These are phyloP conservation scores for Myotis pilosus DNA, from an alignment of 2,797 vertebrate species.

Conservation along the genomic window DNA sequence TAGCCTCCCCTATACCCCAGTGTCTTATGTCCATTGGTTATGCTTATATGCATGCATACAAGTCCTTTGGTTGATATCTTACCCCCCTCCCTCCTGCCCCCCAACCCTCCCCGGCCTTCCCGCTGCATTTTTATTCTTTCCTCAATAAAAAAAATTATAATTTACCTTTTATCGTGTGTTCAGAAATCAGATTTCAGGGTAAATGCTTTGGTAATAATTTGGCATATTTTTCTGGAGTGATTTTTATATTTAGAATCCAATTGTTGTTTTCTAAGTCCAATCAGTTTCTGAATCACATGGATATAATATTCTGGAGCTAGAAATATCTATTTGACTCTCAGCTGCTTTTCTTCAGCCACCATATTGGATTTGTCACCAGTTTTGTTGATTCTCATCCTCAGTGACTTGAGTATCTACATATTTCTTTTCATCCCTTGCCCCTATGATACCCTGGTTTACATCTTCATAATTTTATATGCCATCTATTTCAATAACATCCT, in stretches of 20 bases:
- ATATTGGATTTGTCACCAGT: neutral
- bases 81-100: too few relatives aligned
- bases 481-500: neutral
- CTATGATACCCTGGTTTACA: neutral
- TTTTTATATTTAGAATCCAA: neutral
- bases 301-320: neutral
- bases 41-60: too few relatives aligned
- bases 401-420: neutral
- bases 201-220: slow-evolving; percentile 14
- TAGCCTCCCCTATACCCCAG: too few relatives aligned
- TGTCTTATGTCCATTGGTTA: too few relatives aligned
- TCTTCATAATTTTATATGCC: slow-evolving; percentile 28
- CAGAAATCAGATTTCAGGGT: neutral
- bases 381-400: slow-evolving; percentile 17
- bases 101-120: too few relatives aligned
- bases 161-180: neutral
- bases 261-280: slow-evolving; percentile 30
- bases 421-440: neutral
- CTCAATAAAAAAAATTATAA: neutral
- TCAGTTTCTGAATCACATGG: neutral
- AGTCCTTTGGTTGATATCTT: too few relatives aligned
- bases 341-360: neutral
- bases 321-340: neutral
- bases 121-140: neutral
- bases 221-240: neutral